phyloP scores from a whole-genome alignment of 2,888 invertebrate genomes.

The Polydrusus tereticollis region DNA sequence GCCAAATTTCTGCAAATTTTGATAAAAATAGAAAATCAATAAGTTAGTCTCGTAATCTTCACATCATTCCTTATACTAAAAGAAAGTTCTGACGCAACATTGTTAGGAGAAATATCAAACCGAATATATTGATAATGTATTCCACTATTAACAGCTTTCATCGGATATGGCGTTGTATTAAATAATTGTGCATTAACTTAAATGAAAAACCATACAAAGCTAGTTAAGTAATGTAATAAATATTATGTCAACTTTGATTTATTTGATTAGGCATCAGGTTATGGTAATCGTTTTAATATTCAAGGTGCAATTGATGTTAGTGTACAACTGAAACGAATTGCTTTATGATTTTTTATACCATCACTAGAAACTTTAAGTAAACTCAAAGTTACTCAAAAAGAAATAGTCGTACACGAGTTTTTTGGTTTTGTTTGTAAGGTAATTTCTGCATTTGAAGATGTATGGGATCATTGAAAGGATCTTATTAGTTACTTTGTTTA shows the following conservation, averaged over 20 bases:
- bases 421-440: no score
- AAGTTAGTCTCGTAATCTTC: background rate
- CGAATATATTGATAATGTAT: background rate
- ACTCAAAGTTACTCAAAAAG: no score
- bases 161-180: constrained; percentile 1
- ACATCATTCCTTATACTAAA: constrained; percentile 1
- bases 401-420: no score
- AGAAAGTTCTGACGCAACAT: constrained; percentile 44
- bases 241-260: background rate
- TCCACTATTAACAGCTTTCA: background rate
- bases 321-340: background rate
- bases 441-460: no score
- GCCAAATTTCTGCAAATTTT: no score
- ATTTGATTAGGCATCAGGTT: background rate
- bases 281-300: background rate
- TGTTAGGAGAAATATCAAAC: constrained; percentile 18
- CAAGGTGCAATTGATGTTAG: background rate
- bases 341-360: background rate
- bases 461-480: no score
- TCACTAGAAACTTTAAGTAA: no score
- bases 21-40: background rate
- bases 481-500: no score
- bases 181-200: background rate
- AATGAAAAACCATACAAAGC: background rate
- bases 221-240: background rate